These are phyloP conservation scores for Typhlichthys subterraneus DNA, from an alignment of 2,797 vertebrate species.

Conservation along the genomic window DNA sequence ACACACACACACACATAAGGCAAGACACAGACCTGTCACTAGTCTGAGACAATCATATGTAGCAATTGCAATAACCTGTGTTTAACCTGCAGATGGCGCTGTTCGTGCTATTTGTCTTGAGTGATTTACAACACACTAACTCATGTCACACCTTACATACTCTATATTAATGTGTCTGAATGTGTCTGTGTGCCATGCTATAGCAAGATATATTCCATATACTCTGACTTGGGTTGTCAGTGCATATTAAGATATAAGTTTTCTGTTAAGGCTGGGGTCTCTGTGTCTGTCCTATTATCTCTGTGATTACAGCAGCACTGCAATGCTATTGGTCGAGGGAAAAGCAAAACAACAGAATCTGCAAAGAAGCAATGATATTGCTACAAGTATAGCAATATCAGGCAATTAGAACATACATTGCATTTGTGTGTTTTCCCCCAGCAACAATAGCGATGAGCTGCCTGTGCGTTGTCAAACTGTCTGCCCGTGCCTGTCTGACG, in stretches of 20 bases:
- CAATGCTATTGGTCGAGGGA: constrained; percentile 41
- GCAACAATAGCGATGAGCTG: constrained; percentile 48
- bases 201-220: constrained; percentile 52
- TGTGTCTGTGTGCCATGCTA: constrained; percentile 55
- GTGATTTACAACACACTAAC: constrained; percentile 22
- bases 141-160: constrained; percentile 46
- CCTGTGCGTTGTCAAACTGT: constrained; percentile 73
- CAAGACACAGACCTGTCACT: no score
- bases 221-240: constrained; percentile 47
- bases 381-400: background rate
- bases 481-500: constrained; percentile 68
- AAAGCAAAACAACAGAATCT: constrained; percentile 39
- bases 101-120: no score
- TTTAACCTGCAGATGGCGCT: no score
- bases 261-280: constrained; percentile 28
- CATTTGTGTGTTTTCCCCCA: constrained; percentile 52
- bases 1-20: no score
- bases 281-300: constrained; percentile 57
- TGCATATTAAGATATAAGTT: constrained; percentile 49
- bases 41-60: no score
- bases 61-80: no score
- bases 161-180: constrained; percentile 30
- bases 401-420: background rate
- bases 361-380: background rate
- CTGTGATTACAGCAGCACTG: constrained; percentile 33